A percentile compares a stretch with the other conserved stretches of the same genome.
Conservation (phyloP, 2,888 invertebrate species). For the Leptopilina syphax region DNA sequence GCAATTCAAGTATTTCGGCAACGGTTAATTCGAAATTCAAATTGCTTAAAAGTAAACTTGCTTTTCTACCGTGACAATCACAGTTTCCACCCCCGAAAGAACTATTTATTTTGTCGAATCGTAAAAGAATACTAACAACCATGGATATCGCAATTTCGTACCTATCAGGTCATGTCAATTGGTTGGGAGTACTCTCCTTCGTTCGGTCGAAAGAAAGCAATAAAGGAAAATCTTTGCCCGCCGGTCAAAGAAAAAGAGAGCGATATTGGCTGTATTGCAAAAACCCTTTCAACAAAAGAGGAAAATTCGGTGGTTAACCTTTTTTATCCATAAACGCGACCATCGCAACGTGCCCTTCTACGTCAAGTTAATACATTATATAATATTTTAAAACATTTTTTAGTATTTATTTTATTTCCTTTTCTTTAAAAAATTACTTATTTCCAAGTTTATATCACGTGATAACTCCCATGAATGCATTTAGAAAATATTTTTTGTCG, state of each 20-base stretch:
- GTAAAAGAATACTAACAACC: background rate
- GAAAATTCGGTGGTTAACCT: background rate
- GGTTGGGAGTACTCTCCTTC: slow-evolving; percentile 19
- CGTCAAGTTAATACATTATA: background rate
- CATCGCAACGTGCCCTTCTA: background rate
- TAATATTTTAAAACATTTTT: too few relatives aligned
- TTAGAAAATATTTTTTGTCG: background rate
- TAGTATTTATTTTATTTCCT: too few relatives aligned
- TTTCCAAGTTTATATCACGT: background rate
- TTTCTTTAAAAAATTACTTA: too few relatives aligned
- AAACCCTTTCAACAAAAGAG: slow-evolving; percentile 16
- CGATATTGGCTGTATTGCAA: slow-evolving; percentile 24
- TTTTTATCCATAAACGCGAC: slow-evolving; percentile 33
- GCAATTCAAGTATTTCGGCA: too few relatives aligned
- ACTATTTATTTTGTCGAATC: background rate
- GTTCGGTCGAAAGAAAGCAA: slow-evolving; percentile 35
- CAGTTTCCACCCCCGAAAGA: background rate
- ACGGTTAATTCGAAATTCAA: too few relatives aligned
- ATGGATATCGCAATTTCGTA: slow-evolving; percentile 10
- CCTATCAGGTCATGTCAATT: slow-evolving; percentile 27
- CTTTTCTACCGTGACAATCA: too few relatives aligned
- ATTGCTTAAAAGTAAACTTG: too few relatives aligned
- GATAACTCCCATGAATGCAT: background rate
- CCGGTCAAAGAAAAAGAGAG: background rate
- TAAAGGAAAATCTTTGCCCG: slow-evolving; percentile 30